phyloP scores from a whole-genome alignment of 2,113 vertebrate species.

The Macroglossus sobrinus region DNA sequence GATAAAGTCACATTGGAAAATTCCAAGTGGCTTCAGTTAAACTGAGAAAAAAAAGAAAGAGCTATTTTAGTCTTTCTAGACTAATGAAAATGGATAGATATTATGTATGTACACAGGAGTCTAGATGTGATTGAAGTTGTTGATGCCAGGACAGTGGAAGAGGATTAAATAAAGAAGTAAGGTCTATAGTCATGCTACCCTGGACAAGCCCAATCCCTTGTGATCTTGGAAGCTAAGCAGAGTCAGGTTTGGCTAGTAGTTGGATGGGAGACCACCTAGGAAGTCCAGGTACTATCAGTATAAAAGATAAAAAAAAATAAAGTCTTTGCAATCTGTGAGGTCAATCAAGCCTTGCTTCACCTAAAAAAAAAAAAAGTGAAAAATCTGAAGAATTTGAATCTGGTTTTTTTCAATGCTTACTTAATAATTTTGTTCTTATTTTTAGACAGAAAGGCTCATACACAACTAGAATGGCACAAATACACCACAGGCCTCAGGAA shows the following conservation, averaged over 20 bases:
- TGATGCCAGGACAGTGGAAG: not conserved
- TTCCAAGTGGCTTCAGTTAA: not conserved
- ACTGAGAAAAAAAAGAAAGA: not conserved
- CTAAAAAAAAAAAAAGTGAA: not conserved
- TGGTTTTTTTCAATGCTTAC: not conserved
- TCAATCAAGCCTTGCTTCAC: no score
- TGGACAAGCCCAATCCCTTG: no score
- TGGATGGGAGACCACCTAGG: no score
- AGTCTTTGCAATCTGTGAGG: no score
- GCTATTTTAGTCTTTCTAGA: not conserved
- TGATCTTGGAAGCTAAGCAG: no score
- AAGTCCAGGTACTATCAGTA: no score
- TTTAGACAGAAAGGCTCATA: not conserved
- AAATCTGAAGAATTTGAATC: not conserved
- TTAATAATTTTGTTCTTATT: not conserved
- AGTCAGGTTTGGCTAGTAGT: no score
- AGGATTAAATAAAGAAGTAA: slow-evolving; percentile 1
- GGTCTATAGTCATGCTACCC: not conserved
- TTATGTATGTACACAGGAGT: not conserved
- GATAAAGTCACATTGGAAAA: not conserved
- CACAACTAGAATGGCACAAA: not conserved
- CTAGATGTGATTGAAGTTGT: not conserved
- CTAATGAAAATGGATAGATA: not conserved
- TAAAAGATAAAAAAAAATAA: no score
- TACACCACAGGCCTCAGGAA: not conserved